phyloP scores from a whole-genome alignment of 1,140 invertebrate genomes.

The Lepeophtheirus salmonis region DNA sequence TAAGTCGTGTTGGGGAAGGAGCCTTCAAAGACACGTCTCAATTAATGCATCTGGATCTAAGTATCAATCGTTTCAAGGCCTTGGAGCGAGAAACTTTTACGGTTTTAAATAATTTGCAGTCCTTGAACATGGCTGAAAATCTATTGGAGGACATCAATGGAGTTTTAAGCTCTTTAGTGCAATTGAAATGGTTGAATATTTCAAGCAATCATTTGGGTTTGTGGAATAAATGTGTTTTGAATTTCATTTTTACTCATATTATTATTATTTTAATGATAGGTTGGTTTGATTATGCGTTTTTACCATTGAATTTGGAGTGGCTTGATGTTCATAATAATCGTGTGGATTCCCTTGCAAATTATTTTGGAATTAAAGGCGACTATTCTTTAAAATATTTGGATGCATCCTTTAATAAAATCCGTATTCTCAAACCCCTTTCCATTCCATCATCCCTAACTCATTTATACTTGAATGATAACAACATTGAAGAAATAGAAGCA shows the following conservation, averaged over 20 bases:
- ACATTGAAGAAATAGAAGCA: constrained; percentile 59
- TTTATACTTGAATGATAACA: constrained; percentile 32
- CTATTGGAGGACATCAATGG: constrained; percentile 35
- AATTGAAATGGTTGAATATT: constrained; percentile 68
- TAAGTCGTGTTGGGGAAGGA: constrained; percentile 62
- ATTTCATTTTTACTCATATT: not conserved
- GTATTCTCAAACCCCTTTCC: not conserved
- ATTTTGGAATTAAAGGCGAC: constrained; percentile 46
- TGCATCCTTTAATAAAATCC: constrained; percentile 51
- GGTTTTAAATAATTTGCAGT: constrained; percentile 53
- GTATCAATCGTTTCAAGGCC: constrained; percentile 59
- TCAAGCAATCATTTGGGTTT: constrained; percentile 69
- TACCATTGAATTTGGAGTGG: constrained; percentile 63
- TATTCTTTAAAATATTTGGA: constrained; percentile 53
- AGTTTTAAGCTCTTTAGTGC: constrained; percentile 63
- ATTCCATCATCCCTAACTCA: not conserved
- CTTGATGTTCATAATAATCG: constrained; percentile 73
- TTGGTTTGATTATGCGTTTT: constrained; percentile 62
- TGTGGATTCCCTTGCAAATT: constrained; percentile 61
- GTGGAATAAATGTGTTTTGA: constrained; percentile 29
- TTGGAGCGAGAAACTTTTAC: constrained; percentile 67
- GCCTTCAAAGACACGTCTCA: constrained; percentile 60
- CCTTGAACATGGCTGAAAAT: constrained; percentile 71
- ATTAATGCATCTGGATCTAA: constrained; percentile 66
- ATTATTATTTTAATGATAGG: constrained; percentile 22